A percentile compares a stretch with the other conserved stretches of the same genome.
These are phyloP conservation scores for Aphelenchoides besseyi DNA, from an alignment of 1,140 invertebrate species.

Conservation along the genomic window DNA sequence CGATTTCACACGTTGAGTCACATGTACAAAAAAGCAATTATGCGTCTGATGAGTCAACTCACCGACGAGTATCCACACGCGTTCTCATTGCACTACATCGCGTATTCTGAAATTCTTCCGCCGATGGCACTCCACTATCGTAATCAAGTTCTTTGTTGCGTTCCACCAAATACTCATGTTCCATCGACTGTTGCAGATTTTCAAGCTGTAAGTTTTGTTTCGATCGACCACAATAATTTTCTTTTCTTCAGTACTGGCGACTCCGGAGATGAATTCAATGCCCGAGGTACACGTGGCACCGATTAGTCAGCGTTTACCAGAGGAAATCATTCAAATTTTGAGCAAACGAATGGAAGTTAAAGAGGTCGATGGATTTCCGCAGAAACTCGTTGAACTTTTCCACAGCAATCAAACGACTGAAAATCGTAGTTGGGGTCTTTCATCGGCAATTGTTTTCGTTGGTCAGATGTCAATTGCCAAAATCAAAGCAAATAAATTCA, in stretches of 20 bases:
- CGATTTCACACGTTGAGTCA: background rate
- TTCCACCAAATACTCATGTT: background rate
- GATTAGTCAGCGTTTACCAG: background rate
- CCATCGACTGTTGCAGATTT: no score
- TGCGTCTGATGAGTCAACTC: background rate
- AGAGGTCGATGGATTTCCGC: background rate
- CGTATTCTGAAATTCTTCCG: background rate
- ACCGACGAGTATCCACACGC: background rate
- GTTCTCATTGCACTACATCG: background rate
- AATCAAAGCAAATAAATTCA: background rate
- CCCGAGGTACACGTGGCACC: background rate
- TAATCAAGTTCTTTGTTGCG: background rate
- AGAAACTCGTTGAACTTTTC: background rate
- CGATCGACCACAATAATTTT: conserved; percentile 1
- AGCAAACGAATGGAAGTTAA: background rate
- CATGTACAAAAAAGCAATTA: background rate
- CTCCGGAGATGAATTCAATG: background rate
- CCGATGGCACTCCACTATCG: background rate
- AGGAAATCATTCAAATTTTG: background rate
- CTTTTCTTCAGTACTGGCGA: background rate
- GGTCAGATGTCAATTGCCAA: background rate
- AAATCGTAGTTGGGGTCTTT: background rate
- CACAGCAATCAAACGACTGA: background rate
- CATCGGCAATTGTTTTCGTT: background rate
- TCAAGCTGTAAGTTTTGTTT: no score